A percentile compares a stretch with the other conserved stretches of the same genome.
Conservation (phyloP, 2,888 invertebrate species). For the Taenaris catops region DNA sequence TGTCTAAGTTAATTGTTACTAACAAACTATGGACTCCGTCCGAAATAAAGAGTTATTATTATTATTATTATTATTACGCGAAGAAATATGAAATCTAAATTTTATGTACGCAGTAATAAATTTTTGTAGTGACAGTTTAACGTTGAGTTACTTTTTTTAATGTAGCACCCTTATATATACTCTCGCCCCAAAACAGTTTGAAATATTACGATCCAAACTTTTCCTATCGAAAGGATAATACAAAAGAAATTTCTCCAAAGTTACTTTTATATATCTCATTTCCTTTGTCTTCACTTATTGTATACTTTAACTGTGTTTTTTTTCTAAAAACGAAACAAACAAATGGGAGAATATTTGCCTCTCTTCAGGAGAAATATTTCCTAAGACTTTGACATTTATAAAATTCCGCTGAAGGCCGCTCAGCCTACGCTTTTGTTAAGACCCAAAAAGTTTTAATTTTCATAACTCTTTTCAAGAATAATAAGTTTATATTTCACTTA, state of each 20-base stretch:
- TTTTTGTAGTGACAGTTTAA: too few species aligned
- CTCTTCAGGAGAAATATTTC: constrained; percentile 9
- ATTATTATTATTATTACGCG: too few species aligned
- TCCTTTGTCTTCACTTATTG: constrained; percentile 21
- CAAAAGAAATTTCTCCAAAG: constrained; percentile 22
- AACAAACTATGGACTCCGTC: too few species aligned
- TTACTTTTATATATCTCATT: constrained; percentile 26
- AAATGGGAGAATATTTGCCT: constrained; percentile 13
- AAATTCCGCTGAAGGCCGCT: constrained; percentile 5
- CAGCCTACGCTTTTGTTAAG: constrained; percentile 3
- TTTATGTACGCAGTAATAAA: neutral
- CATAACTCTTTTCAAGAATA: neutral
- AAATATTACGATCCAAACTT: constrained; percentile 14
- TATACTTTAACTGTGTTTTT: constrained; percentile 23
- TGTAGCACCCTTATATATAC: too few species aligned
- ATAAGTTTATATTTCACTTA: neutral
- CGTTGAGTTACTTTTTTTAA: too few species aligned
- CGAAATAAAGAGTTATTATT: too few species aligned
- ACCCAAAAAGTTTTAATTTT: constrained; percentile 1
- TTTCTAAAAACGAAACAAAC: constrained; percentile 17
- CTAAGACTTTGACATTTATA: constrained; percentile 18
- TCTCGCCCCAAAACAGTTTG: constrained; percentile 1
- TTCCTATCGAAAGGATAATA: constrained; percentile 18
- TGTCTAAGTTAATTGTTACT: too few species aligned
- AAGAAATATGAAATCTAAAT: too few species aligned